Evolutionary conservation across 1,140 invertebrate genomes (phyloP).

Genomic region (Hycleus phaleratus): DNA sequence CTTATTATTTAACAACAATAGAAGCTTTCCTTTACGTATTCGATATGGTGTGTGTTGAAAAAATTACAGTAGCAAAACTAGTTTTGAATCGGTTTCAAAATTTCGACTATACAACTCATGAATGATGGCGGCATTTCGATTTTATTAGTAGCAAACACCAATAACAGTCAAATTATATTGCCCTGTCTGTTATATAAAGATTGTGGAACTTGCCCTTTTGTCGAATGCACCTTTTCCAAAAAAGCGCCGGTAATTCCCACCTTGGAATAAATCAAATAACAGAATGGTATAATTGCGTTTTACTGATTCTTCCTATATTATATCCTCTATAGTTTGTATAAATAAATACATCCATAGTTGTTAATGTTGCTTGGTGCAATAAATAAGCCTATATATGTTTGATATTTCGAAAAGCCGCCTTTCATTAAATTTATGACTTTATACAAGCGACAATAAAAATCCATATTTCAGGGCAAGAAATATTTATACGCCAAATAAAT

Average conservation of each 20-base stretch:
- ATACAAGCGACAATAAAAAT: constrained; percentile 27
- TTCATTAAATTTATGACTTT: constrained; percentile 29
- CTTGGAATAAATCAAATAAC: constrained; percentile 27
- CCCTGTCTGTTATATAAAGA: not conserved
- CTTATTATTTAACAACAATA: constrained; percentile 18
- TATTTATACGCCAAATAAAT: constrained; percentile 23
- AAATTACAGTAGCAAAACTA: too few species aligned
- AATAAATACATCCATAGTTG: constrained; percentile 17
- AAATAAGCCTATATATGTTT: constrained; percentile 19
- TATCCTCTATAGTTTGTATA: constrained; percentile 10
- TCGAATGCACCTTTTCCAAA: constrained; percentile 19
- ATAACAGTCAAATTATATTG: constrained; percentile 3
- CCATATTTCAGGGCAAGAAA: constrained; percentile 27
- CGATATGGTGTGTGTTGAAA: too few species aligned
- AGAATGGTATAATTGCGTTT: constrained; percentile 24
- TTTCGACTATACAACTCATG: too few species aligned
- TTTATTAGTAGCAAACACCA: too few species aligned
- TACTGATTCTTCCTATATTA: constrained; percentile 16
- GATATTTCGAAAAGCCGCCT: constrained; percentile 22
- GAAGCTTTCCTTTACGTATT: constrained; percentile 2
- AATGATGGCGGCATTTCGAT: too few species aligned
- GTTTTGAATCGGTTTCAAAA: too few species aligned
- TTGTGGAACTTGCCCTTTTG: constrained; percentile 9
- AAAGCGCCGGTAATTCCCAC: constrained; percentile 11
- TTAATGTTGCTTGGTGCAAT: constrained; percentile 21